These are phyloP conservation scores for Nematolebias whitei DNA, from an alignment of 2,113 vertebrate species.

Conservation along the genomic window DNA sequence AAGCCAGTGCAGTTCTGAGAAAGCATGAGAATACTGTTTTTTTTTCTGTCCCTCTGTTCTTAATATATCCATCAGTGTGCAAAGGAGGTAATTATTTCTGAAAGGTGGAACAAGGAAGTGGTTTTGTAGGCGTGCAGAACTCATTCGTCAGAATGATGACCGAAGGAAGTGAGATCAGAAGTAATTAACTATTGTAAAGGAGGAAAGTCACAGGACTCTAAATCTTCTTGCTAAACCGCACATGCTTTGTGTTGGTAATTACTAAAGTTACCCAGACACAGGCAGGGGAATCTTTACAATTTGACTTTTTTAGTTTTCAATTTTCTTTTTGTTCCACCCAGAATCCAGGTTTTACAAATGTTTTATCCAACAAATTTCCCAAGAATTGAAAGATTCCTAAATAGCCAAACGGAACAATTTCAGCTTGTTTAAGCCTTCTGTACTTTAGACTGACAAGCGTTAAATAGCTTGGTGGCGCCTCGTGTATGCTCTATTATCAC, in stretches of 20 bases:
- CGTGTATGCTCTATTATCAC: conserved; percentile 81
- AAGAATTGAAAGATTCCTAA: conserved; percentile 22
- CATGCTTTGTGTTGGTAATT: conserved; percentile 59
- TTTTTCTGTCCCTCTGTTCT: conserved; percentile 47
- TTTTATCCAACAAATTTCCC: neutral
- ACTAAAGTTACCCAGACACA: conserved; percentile 43
- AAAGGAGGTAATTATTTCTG: conserved; percentile 61
- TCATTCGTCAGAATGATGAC: conserved; percentile 62
- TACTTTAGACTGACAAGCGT: conserved; percentile 77
- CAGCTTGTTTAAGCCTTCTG: conserved; percentile 39
- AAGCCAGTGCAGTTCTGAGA: conserved; percentile 38
- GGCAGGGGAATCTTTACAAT: conserved; percentile 23
- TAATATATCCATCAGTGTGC: conserved; percentile 68
- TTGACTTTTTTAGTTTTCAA: conserved; percentile 7
- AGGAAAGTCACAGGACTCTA: conserved; percentile 51
- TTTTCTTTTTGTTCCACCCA: conserved; percentile 6
- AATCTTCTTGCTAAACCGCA: conserved; percentile 54
- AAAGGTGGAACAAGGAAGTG: conserved; percentile 69
- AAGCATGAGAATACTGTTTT: conserved; percentile 51
- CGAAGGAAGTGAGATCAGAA: conserved; percentile 67
- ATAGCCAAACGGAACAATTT: conserved; percentile 42
- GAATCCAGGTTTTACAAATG: conserved; percentile 3
- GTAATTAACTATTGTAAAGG: conserved; percentile 56
- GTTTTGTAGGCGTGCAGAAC: conserved; percentile 61
- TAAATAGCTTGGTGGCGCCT: conserved; percentile 77